Base-by-base conservation (phyloP, 2,888 invertebrate genomes). In the Synergus itoensis region DNA sequence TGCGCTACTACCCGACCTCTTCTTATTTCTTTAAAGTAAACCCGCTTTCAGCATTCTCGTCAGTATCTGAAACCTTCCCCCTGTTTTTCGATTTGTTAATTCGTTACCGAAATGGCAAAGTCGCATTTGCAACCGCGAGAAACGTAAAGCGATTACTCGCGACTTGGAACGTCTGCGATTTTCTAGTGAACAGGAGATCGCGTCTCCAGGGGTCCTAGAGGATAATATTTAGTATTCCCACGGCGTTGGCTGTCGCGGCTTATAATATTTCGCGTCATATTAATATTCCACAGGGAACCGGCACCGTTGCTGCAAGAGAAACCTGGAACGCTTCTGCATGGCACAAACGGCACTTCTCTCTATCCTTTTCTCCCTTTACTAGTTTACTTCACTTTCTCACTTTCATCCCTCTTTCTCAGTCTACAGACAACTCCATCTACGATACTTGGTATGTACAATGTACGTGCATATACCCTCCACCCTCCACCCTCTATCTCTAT, bases 231-330 rank as follows among this genome's bases (percentile, higher is more conserved):
- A 90, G 91, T 91, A 91, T 91, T 91, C 91, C 91, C 90, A 85
- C 83, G 86, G 87, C 88, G 91, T 88, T 84, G 84, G 86, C 90
- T 91, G 91, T 92, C 91, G 91, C 87, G 91, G 91, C 90, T 92
- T 91, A 91, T 92, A 91, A 92, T 92, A 92, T 91, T 91, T 91
- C 89, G 90, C 91, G 90, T 91, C 91, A 90, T 90, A 92, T 92
- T 92, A 92, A 91, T 91, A 92, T 91, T 91, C 91, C 90, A 89
- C 87, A 85, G 91, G 89, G 89, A 91, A 88, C 81, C 83, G 81
- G 82, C 82, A 81, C 83, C 77, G 81, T 83, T 77, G 84, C 85
- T 83, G 84, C 83, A 78, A 69, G 79, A 82, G 80, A 80, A 81
- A 80, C 77, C 78, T 62, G 28, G 53, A 73, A 81, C 81, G 77